Conservation (phyloP, 1,140 invertebrate genomes). For the Drosophila melanica region DNA sequence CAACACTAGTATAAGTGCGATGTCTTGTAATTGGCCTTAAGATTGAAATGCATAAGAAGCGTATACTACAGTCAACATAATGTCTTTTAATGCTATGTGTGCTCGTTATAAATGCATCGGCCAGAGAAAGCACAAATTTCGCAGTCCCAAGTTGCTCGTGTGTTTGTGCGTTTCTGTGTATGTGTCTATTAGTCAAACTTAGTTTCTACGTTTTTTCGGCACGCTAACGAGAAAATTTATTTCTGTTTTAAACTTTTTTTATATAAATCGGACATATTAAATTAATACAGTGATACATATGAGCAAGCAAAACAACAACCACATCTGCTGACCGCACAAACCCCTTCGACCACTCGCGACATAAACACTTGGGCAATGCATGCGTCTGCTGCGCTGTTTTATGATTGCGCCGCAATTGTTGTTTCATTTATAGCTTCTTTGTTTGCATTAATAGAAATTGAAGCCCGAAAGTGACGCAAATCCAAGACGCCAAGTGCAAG, state of each 20-base stretch:
- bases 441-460: conserved; percentile 23
- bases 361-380: conserved; percentile 29
- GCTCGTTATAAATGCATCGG: conserved; percentile 23
- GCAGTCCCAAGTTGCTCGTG: conserved; percentile 20
- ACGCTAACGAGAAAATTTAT: conserved; percentile 12
- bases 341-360: neutral
- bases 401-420: conserved; percentile 34
- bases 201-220: conserved; percentile 33
- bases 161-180: conserved; percentile 27
- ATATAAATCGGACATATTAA: conserved; percentile 1
- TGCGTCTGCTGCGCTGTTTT: conserved; percentile 15
- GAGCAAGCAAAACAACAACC: neutral
- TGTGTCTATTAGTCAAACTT: conserved; percentile 45
- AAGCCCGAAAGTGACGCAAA: conserved; percentile 32
- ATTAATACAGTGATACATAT: neutral
- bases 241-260: neutral
- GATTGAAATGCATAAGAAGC: conserved; percentile 8
- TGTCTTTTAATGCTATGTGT: conserved; percentile 21
- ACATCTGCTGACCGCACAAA: conserved; percentile 5
- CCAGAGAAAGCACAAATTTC: conserved; percentile 39
- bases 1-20: conserved; percentile 21
- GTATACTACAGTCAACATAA: conserved; percentile 13
- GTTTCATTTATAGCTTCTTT: conserved; percentile 34
- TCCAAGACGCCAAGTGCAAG: conserved; percentile 27
- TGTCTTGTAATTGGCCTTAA: conserved; percentile 3